Evolutionary conservation across 1,140 invertebrate species (phyloP).

Genomic region (Eurosta solidaginis): DNA sequence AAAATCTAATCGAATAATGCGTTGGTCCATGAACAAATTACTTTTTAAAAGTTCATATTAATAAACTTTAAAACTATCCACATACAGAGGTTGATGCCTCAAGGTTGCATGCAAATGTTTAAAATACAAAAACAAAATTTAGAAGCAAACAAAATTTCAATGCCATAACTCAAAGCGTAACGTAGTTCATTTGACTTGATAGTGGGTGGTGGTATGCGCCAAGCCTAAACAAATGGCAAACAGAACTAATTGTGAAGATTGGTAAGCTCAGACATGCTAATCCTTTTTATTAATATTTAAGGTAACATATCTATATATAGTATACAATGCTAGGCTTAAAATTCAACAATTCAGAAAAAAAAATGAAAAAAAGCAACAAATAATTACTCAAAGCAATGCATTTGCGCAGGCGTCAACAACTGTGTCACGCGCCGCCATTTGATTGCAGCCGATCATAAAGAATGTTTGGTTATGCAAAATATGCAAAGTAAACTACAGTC

Average conservation of each 20-base stretch:
- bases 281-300: constrained; percentile 10
- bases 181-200: neutral
- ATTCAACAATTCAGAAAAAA: neutral
- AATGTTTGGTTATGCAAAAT: too few species aligned
- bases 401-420: constrained; percentile 17
- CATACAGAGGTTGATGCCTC: neutral
- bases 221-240: neutral
- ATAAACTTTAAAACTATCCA: neutral
- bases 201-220: neutral
- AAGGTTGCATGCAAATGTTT: neutral
- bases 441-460: neutral
- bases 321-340: neutral
- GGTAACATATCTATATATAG: neutral
- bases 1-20: neutral
- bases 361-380: neutral
- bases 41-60: neutral
- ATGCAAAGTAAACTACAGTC: neutral
- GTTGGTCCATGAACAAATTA: neutral
- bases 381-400: neutral
- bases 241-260: neutral
- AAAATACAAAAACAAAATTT: neutral
- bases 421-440: neutral
- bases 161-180: constrained; percentile 14
- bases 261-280: neutral
- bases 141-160: constrained; percentile 4